phyloP scores from a whole-genome alignment of 1,140 invertebrate genomes.

The Drosophila auraria region DNA sequence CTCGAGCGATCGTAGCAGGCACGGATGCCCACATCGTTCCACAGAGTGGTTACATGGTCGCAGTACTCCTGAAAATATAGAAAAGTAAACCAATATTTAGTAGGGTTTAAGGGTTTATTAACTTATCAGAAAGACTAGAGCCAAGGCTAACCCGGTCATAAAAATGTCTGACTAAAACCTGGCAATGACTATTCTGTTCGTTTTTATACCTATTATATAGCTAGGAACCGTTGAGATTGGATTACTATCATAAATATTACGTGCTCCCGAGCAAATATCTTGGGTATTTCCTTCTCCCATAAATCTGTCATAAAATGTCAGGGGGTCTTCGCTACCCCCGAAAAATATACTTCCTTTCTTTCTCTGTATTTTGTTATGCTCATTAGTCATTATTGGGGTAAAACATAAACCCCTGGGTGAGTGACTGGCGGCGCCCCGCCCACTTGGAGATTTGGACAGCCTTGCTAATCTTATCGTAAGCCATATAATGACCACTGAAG shows the following conservation, averaged over 20 bases:
- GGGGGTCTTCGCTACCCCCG: background rate
- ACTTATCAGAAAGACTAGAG: background rate
- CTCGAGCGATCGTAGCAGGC: constrained; percentile 90
- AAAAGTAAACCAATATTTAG: constrained; percentile 13
- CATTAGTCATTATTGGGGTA: constrained; percentile 36
- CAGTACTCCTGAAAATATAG: constrained; percentile 88
- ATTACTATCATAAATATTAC: constrained; percentile 17
- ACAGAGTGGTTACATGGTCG: constrained; percentile 87
- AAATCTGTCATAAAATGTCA: constrained; percentile 22
- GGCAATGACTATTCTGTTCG: background rate
- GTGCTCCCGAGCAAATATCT: constrained; percentile 2
- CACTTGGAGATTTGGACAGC: constrained; percentile 6
- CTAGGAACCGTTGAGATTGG: constrained; percentile 1
- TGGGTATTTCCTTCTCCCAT: background rate
- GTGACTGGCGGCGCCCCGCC: constrained; percentile 24
- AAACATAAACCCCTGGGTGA: constrained; percentile 39
- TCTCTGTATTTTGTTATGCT: constrained; percentile 7
- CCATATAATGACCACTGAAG: constrained; percentile 48
- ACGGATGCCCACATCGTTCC: constrained; percentile 89
- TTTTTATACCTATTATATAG: constrained; percentile 5
- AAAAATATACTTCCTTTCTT: background rate
- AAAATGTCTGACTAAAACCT: constrained; percentile 8
- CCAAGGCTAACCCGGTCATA: constrained; percentile 16
- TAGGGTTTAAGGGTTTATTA: background rate
- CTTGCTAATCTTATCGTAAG: constrained; percentile 64